These are phyloP conservation scores for Argyresthia goedartella DNA, from an alignment of 2,888 invertebrate genomes.

Conservation along the genomic window DNA sequence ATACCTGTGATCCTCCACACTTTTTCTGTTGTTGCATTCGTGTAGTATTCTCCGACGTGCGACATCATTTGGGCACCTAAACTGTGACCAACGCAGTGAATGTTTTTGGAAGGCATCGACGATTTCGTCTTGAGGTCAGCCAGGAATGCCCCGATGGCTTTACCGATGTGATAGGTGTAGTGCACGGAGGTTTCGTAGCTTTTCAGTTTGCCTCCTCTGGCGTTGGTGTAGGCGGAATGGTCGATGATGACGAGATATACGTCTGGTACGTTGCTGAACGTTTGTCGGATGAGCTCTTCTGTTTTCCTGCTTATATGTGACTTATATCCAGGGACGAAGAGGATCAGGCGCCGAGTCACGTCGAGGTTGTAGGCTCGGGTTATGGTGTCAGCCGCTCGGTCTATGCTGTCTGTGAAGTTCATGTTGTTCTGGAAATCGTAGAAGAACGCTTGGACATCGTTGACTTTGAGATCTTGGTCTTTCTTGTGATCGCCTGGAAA, in stretches of 20 bases:
- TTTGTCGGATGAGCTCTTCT: slow-evolving; percentile 39
- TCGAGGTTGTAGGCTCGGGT: slow-evolving; percentile 30
- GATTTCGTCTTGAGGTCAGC: slow-evolving; percentile 29
- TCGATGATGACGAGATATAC: slow-evolving; percentile 56
- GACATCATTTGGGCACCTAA: slow-evolving; percentile 53
- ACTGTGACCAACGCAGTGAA: slow-evolving; percentile 55
- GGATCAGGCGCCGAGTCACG: slow-evolving; percentile 34
- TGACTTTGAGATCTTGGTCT: slow-evolving; percentile 37
- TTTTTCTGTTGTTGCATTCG: slow-evolving; percentile 30
- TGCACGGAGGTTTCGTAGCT: slow-evolving; percentile 52
- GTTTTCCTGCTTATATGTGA: slow-evolving; percentile 46
- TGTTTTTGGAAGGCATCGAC: slow-evolving; percentile 31
- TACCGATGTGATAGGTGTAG: slow-evolving; percentile 51
- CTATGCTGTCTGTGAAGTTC: slow-evolving; percentile 28
- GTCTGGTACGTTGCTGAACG: slow-evolving; percentile 40
- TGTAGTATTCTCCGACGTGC: slow-evolving; percentile 38
- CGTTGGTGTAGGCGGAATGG: slow-evolving; percentile 51
- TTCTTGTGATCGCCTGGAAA: slow-evolving; percentile 43
- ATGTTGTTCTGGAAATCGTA: slow-evolving; percentile 38
- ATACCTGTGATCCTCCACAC: slow-evolving; percentile 46
- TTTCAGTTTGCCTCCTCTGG: slow-evolving; percentile 35
- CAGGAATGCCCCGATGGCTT: slow-evolving; percentile 40
- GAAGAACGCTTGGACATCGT: slow-evolving; percentile 40
- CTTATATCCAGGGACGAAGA: slow-evolving; percentile 52
- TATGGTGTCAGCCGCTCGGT: slow-evolving; percentile 39